phyloP scores from a whole-genome alignment of 2,113 vertebrate species.

The Eretmochelys imbricata region DNA sequence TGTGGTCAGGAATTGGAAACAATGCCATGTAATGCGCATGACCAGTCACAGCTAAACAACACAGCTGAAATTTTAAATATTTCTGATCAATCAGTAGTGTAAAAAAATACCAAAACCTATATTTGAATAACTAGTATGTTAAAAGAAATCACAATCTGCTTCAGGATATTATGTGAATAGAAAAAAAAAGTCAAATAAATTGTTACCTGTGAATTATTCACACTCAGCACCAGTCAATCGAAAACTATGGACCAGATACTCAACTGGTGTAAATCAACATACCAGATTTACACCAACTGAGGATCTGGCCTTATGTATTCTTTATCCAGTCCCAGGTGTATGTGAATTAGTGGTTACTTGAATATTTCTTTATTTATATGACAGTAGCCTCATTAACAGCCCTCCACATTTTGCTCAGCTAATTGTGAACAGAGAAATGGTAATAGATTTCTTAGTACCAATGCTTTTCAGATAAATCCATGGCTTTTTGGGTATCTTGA shows the following conservation, averaged over 20 bases:
- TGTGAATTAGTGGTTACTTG: constrained; percentile 20
- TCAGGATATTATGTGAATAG: constrained; percentile 6
- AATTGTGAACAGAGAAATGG: constrained; percentile 14
- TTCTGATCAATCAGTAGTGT: constrained; percentile 20
- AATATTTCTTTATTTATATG: constrained; percentile 54
- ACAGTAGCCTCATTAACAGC: constrained; percentile 41
- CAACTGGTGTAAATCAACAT: fast-evolving
- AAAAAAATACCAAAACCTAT: constrained; percentile 18
- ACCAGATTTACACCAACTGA: background rate
- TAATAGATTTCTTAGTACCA: constrained; percentile 22
- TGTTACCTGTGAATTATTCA: background rate
- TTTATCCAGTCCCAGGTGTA: background rate
- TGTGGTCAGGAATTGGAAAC: fast-evolving
- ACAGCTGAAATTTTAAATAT: constrained; percentile 24
- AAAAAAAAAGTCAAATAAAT: constrained; percentile 23
- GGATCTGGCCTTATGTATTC: background rate
- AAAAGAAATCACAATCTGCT: constrained; percentile 39
- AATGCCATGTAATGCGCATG: background rate
- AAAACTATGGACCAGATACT: fast-evolving
- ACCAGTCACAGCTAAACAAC: constrained; percentile 5
- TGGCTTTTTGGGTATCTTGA: background rate
- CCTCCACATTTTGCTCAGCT: constrained; percentile 45
- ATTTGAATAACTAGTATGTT: background rate
- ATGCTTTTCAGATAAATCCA: constrained; percentile 9
- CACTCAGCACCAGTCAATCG: background rate